Conservation (phyloP, 2,888 invertebrate species). For the Ophioninae sp. region DNA sequence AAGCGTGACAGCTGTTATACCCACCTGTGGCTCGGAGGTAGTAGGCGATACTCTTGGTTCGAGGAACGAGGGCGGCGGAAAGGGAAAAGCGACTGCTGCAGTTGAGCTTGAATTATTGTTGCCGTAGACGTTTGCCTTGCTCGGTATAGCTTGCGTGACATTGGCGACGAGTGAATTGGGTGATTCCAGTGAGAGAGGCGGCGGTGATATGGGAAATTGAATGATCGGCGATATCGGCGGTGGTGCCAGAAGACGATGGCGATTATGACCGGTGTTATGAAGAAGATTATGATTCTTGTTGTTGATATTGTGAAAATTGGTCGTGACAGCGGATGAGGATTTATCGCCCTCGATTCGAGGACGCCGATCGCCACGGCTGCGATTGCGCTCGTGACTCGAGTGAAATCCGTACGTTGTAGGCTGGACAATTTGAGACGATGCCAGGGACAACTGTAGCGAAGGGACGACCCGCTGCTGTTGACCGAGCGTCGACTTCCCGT, state of each 20-base stretch:
- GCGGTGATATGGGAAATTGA: slow-evolving; percentile 82
- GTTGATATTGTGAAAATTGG: slow-evolving; percentile 54
- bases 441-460: slow-evolving; percentile 68
- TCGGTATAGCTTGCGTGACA: slow-evolving; percentile 52
- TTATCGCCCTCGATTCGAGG: slow-evolving; percentile 75
- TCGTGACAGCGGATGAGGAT: slow-evolving; percentile 76
- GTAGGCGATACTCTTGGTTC: slow-evolving; percentile 78
- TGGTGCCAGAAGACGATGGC: slow-evolving; percentile 79
- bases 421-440: slow-evolving; percentile 82
- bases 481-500: slow-evolving; percentile 53
- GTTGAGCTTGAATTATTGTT: slow-evolving; percentile 65
- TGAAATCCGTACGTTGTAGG: slow-evolving; percentile 82
- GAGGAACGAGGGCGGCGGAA: slow-evolving; percentile 78
- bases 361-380: slow-evolving; percentile 72
- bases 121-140: slow-evolving; percentile 52
- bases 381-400: slow-evolving; percentile 82
- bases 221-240: slow-evolving; percentile 80
- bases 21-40: slow-evolving; percentile 79
- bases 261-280: slow-evolving; percentile 47
- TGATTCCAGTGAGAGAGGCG: slow-evolving; percentile 84
- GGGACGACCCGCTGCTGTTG: slow-evolving; percentile 49
- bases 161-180: slow-evolving; percentile 79
- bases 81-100: slow-evolving; percentile 75
- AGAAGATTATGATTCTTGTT: slow-evolving; percentile 48
- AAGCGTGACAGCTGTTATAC: slow-evolving; percentile 66